Base-by-base conservation (phyloP, 2,113 vertebrate genomes). In the Mesitornis unicolor region DNA sequence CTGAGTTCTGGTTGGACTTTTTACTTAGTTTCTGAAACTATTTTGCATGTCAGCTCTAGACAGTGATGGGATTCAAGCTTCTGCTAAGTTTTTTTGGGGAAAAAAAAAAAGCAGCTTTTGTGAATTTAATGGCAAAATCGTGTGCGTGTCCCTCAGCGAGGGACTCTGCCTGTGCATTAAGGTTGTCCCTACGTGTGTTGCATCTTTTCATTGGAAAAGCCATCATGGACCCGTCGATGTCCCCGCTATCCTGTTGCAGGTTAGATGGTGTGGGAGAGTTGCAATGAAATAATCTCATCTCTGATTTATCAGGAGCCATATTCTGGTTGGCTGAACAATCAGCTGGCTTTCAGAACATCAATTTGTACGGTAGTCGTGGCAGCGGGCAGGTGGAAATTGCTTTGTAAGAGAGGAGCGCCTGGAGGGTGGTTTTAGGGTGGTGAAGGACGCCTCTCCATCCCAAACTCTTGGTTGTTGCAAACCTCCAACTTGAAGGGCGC, bases 141-240 rank as follows among this genome's bases (percentile, higher is more conserved):
- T 19, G 4, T 0, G 7, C 3, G 0, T 33, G 53, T 28, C 64
- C 48, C 53, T 40, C 38, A 28, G 64, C n/a, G 43, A n/a, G 17
- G 15, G 47, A 36, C 33, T 35, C 22, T 28, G 11, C 10, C 8
- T 29, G 71, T 59, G 57, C 69, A n/a, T 48, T 73, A 21, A 28
- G 17, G 2, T 43, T 53, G 12, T 24, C 42, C n/a, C n/a, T 33
- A 8, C 45, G 0, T 16, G 5, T 2, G 16, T 42, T 18, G 13
- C 24, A 35, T 14, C 35, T 47, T 64, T 60, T 29, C 8, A 33
- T 20, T n/a, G 71, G 50, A 35, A 68, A 82, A 68, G 48, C 1
- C 0, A 18, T 16, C 11, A 2, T 13, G 31, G 42, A 6, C 28
- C 16, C 53, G 9, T 6, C 1, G 0, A 13, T 5, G 13, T 54